These are phyloP conservation scores for Nasua narica DNA, from an alignment of 2,797 vertebrate species.

Conservation along the genomic window DNA sequence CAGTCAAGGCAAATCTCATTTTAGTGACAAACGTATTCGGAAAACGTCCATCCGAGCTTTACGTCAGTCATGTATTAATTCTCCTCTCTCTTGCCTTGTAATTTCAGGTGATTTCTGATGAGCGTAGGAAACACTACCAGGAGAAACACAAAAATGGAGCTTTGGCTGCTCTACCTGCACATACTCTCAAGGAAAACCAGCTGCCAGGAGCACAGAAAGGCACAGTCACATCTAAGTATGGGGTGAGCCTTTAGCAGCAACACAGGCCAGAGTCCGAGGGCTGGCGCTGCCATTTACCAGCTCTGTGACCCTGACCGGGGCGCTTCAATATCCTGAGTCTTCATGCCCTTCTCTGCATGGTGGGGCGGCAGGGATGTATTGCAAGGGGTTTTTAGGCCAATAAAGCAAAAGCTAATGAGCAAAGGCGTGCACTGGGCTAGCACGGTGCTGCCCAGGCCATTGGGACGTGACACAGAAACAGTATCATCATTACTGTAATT, in stretches of 20 bases:
- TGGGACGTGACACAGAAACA: accelerated
- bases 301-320: not conserved
- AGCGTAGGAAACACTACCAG: not conserved
- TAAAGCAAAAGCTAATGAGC: too few relatives aligned
- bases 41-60: not conserved
- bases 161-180: accelerated
- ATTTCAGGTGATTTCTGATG: not conserved
- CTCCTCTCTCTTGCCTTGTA: not conserved
- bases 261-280: too few relatives aligned
- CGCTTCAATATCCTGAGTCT: accelerated
- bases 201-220: not conserved
- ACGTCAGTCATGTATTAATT: accelerated
- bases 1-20: not conserved
- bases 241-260: not conserved
- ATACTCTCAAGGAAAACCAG: not conserved
- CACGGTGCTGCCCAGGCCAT: not conserved
- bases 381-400: accelerated
- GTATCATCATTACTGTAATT: too few relatives aligned
- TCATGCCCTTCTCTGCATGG: accelerated
- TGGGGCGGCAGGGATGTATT: not conserved
- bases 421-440: accelerated
- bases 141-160: not conserved
- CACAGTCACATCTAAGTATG: accelerated
- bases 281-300: not conserved
- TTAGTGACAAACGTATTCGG: not conserved